Percentiles rank a stretch among this genome's conserved stretches.
Conservation (phyloP, 2,888 invertebrate species). For the Tillus elongatus region DNA sequence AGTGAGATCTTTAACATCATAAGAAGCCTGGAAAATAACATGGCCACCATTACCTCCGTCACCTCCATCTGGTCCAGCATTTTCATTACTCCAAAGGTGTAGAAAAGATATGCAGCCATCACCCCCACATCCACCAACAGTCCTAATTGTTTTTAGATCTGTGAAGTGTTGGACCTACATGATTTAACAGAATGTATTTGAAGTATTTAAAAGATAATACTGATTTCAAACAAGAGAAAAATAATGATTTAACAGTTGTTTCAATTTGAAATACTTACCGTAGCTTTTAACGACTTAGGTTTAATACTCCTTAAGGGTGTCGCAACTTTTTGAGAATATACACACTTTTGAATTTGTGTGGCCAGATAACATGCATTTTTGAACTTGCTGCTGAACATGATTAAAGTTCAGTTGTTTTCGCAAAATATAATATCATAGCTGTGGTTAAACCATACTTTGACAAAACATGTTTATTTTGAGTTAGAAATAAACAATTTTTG, state of each 20-base stretch:
- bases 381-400: too few relatives aligned
- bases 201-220: slow-evolving; percentile 5
- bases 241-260: too few relatives aligned
- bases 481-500: too few relatives aligned
- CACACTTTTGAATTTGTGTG: too few relatives aligned
- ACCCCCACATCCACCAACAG: slow-evolving; percentile 82
- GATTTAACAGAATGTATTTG: slow-evolving; percentile 9
- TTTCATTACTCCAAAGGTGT: slow-evolving; percentile 71
- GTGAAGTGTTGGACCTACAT: slow-evolving; percentile 48
- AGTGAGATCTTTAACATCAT: slow-evolving; percentile 60
- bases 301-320: slow-evolving; percentile 43
- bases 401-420: too few relatives aligned
- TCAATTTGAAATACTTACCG: slow-evolving; percentile 34
- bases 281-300: slow-evolving; percentile 40
- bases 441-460: too few relatives aligned
- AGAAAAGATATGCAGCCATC: slow-evolving; percentile 87
- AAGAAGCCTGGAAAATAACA: slow-evolving; percentile 71
- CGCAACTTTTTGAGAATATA: slow-evolving; percentile 30
- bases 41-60: slow-evolving; percentile 96
- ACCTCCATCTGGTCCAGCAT: slow-evolving; percentile 91
- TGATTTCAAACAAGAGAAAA: too few relatives aligned
- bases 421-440: too few relatives aligned
- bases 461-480: too few relatives aligned
- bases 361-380: too few relatives aligned
- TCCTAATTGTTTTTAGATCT: slow-evolving; percentile 58